These are phyloP conservation scores for Crocuta crocuta DNA, from an alignment of 2,113 vertebrate species.

Conservation along the genomic window DNA sequence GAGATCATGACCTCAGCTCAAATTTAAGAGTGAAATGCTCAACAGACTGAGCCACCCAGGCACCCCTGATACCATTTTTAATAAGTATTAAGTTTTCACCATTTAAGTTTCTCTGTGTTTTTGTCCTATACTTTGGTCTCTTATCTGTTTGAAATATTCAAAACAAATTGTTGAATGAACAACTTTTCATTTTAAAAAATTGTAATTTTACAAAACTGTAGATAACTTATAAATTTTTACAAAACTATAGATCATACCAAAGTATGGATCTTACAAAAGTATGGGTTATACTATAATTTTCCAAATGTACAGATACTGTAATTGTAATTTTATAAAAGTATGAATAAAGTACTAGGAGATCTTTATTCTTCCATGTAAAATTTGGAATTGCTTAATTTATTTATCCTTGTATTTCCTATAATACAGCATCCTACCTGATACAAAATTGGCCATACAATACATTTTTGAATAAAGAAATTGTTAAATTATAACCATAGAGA, in stretches of 20 bases:
- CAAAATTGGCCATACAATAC: background rate
- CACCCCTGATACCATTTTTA: background rate
- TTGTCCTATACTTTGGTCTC: background rate
- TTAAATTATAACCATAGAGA: background rate
- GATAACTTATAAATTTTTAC: too few relatives aligned
- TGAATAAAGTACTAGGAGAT: background rate
- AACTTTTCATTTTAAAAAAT: conserved; percentile 26
- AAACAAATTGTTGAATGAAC: background rate
- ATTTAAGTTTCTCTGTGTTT: background rate
- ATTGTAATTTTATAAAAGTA: background rate
- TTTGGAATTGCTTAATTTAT: background rate
- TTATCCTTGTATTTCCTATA: background rate
- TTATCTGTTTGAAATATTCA: background rate
- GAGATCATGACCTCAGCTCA: too few relatives aligned
- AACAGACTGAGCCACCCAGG: too few relatives aligned
- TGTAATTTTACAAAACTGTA: background rate
- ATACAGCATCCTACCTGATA: background rate
- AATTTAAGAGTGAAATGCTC: too few relatives aligned
- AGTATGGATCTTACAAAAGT: background rate
- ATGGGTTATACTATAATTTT: background rate
- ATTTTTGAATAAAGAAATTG: conserved; percentile 33
- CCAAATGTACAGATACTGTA: background rate
- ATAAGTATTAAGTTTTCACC: background rate
- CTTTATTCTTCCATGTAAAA: background rate
- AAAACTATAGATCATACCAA: too few relatives aligned